phyloP scores from a whole-genome alignment of 1,140 invertebrate species.

The Monomorium pharaonis region DNA sequence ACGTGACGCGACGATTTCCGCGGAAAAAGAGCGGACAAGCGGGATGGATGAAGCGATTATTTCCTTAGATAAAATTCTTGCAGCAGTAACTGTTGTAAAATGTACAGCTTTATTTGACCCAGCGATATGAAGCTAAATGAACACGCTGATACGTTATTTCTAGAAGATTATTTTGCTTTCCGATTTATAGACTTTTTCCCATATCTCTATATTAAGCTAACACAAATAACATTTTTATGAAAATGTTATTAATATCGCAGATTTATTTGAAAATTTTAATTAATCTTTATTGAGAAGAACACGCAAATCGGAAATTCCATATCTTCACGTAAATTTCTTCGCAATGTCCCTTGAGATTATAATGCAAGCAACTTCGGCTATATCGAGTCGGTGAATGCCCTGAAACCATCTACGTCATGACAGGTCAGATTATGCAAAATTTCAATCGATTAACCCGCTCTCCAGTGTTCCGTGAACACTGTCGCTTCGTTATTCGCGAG shows the following conservation, averaged over 20 bases:
- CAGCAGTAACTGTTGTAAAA: neutral
- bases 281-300: neutral
- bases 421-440: slow-evolving; percentile 58
- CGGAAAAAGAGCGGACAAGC: neutral
- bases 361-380: slow-evolving; percentile 27
- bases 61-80: neutral
- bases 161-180: neutral
- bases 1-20: slow-evolving; percentile 60
- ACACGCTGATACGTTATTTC: neutral
- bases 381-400: slow-evolving; percentile 50
- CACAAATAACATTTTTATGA: neutral
- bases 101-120: neutral
- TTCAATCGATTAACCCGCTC: slow-evolving; percentile 52
- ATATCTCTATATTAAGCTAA: neutral
- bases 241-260: neutral
- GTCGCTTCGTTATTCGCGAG: slow-evolving; percentile 22
- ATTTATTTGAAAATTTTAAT: neutral
- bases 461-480: slow-evolving; percentile 27
- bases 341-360: slow-evolving; percentile 33
- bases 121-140: neutral
- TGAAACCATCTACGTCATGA: slow-evolving; percentile 51
- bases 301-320: slow-evolving; percentile 25
- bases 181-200: neutral
- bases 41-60: neutral
- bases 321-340: slow-evolving; percentile 21